phyloP scores from a whole-genome alignment of 2,797 vertebrate genomes.

The Clarias laeviceps region DNA sequence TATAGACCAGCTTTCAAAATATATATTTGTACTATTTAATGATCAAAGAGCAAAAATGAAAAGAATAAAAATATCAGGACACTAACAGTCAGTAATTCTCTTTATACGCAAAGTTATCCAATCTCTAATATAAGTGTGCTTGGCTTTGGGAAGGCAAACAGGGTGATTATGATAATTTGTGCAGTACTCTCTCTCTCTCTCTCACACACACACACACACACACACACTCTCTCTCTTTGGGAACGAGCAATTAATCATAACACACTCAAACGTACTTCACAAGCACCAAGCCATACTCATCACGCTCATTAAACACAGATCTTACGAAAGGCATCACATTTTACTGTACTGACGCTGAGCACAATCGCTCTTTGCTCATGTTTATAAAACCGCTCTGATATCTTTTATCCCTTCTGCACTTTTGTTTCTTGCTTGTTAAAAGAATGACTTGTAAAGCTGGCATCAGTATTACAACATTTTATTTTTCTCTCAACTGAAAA shows the following conservation, averaged over 20 bases:
- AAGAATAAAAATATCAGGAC: not conserved
- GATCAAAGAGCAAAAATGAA: not conserved
- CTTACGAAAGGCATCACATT: not conserved
- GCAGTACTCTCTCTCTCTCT: not conserved
- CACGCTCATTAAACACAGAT: constrained; percentile 22
- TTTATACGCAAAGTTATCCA: constrained; percentile 4
- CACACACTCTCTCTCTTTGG: not conserved
- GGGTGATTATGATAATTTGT: constrained; percentile 1
- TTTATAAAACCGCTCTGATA: not conserved
- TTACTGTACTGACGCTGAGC: not conserved
- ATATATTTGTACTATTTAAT: not conserved
- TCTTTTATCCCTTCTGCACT: not conserved
- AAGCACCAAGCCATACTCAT: not conserved
- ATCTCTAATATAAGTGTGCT: constrained; percentile 17
- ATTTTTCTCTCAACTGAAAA: not conserved
- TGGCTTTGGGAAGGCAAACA: constrained; percentile 8
- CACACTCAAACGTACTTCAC: constrained; percentile 3
- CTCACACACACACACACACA: not conserved
- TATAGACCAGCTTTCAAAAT: not conserved
- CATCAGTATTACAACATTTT: not conserved
- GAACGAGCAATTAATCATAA: constrained; percentile 24
- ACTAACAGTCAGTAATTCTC: not conserved
- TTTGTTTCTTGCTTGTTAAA: not conserved
- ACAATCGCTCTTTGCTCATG: not conserved
- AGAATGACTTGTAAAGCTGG: not conserved